Base-by-base conservation (phyloP, 2,113 vertebrate genomes). In the Theristicus caerulescens region DNA sequence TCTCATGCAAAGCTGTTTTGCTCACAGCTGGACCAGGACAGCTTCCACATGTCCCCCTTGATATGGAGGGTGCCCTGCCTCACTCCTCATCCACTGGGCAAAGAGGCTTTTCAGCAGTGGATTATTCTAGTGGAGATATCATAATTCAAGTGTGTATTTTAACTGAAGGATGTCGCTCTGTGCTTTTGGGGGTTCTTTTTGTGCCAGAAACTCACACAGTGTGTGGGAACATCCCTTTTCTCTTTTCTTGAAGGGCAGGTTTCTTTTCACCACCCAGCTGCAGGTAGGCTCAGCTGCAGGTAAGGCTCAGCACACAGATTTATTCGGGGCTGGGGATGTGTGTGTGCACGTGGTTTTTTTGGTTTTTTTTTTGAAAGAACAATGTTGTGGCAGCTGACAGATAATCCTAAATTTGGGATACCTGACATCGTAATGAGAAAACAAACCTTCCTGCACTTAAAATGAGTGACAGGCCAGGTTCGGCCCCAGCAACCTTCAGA, bases 401-500 rank as follows among this genome's bases (percentile, higher is more conserved):
- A 57, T 97, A 97, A 97, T 97, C 96, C 94, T 57, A 54, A 97
- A 96, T 95, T 94, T 89, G 87, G 93, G 94, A 91, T 97, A 95
- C 78, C 94, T 97, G 96, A 94, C 97, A 96, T 88, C 5, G 32
- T 76, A 81, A 94, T 27, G 62, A 91, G 94, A 95, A 97, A 95
- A 97, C 95, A 96, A 94, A 95, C 87, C 81, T 96, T 95, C 78
- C 94, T 97, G 94, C 95, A 96, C 97, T 97, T 98, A 95, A 94
- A 91, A 89, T 96, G 96, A 98, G 17, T 95, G 97, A 88, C 96
- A 84, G 94, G 90, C 90, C 95, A 82, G 95, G 66, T 95, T 85
- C 94, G 96, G 96, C 94, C 91, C 91, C 86, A 95, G 86, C 93
- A 97, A 95, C 96, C 89, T 97, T 97, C 96, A 97, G 96, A 97